phyloP scores from a whole-genome alignment of 2,888 invertebrate genomes.

The Itoplectis maculator region DNA sequence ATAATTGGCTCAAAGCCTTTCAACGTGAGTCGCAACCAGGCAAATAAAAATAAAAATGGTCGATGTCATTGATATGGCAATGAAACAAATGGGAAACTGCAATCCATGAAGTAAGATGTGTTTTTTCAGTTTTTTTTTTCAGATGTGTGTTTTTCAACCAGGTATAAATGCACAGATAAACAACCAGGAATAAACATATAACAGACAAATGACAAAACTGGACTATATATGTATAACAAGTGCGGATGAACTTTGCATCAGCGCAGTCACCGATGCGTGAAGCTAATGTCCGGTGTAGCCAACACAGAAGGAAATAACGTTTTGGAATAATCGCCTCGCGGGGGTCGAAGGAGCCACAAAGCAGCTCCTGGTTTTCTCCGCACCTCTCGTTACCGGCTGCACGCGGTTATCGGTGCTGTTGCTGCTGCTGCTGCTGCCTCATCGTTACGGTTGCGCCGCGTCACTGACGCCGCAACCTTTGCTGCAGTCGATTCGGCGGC shows the following conservation, averaged over 20 bases:
- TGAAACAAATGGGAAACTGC: too few relatives aligned
- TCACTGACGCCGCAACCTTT: conserved; percentile 62
- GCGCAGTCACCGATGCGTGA: conserved; percentile 36
- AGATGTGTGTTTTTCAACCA: too few relatives aligned
- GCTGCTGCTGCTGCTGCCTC: background rate
- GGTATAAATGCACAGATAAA: conserved; percentile 45
- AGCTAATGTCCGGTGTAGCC: conserved; percentile 27
- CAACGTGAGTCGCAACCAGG: background rate
- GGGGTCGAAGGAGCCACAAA: conserved; percentile 53
- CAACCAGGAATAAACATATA: conserved; percentile 49
- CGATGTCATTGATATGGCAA: too few relatives aligned
- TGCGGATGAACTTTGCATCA: conserved; percentile 58
- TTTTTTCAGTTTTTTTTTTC: too few relatives aligned
- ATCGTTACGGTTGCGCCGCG: conserved; percentile 13
- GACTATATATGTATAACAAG: too few relatives aligned
- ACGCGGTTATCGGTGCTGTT: background rate
- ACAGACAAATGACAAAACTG: conserved; percentile 54
- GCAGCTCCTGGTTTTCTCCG: conserved; percentile 7
- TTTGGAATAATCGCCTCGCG: conserved; percentile 74
- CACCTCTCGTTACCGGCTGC: background rate
- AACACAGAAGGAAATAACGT: conserved; percentile 64
- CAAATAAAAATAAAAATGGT: too few relatives aligned
- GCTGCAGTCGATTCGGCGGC: conserved; percentile 58
- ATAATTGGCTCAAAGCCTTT: background rate
- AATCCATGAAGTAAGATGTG: too few relatives aligned